These are phyloP conservation scores for Stictonetta naevosa DNA, from an alignment of 2,113 vertebrate species.

Conservation along the genomic window DNA sequence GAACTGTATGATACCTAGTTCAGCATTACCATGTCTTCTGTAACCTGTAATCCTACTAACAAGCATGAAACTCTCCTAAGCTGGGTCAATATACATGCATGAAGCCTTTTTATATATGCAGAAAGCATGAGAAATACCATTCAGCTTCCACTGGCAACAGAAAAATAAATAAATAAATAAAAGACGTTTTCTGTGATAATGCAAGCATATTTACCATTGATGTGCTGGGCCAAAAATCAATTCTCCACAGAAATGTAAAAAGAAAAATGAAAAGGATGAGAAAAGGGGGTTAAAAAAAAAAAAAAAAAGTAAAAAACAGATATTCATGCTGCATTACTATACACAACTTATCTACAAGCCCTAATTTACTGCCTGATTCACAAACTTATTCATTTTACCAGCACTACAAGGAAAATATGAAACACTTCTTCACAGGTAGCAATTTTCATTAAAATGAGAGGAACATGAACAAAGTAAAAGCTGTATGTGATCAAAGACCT, in stretches of 20 bases:
- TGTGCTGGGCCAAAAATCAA: slow-evolving; percentile 25
- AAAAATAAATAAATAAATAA: neutral
- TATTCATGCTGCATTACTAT: slow-evolving; percentile 51
- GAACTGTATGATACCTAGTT: slow-evolving; percentile 2
- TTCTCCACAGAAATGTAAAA: slow-evolving; percentile 12
- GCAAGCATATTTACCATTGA: slow-evolving; percentile 15
- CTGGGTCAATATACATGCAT: neutral
- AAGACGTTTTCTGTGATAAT: slow-evolving; percentile 26
- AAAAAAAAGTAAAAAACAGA: accelerated
- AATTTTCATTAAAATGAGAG: slow-evolving; percentile 37
- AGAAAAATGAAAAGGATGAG: neutral
- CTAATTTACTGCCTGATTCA: neutral
- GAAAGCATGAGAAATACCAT: neutral
- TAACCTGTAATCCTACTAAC: slow-evolving; percentile 20
- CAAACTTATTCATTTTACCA: slow-evolving; percentile 33
- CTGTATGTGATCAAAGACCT: slow-evolving; percentile 52
- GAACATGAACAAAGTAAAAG: slow-evolving; percentile 28
- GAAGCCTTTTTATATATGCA: slow-evolving; percentile 10
- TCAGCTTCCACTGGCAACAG: neutral
- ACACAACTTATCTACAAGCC: slow-evolving; percentile 19
- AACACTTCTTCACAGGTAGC: slow-evolving; percentile 31
- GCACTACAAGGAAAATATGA: slow-evolving; percentile 9
- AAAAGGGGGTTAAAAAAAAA: neutral
- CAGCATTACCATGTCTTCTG: slow-evolving; percentile 11
- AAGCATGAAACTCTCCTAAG: slow-evolving; percentile 19